phyloP scores from a whole-genome alignment of 2,113 vertebrate genomes.

The Cariama cristata region DNA sequence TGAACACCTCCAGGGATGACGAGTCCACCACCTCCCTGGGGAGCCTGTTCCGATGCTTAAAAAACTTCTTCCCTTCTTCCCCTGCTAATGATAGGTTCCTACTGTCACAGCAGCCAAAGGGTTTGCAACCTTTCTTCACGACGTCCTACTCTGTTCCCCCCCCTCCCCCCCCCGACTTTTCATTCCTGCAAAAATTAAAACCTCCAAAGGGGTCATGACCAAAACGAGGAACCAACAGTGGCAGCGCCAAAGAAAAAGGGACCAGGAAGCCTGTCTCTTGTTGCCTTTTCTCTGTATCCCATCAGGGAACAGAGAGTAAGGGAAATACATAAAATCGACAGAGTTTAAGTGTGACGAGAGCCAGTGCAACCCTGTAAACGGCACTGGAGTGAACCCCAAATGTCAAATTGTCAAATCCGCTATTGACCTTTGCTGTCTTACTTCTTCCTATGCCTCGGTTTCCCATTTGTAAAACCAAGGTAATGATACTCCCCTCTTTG shows the following conservation, averaged over 20 bases:
- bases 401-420: neutral
- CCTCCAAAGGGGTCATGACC: neutral
- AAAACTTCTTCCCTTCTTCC: neutral
- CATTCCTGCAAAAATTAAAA: neutral
- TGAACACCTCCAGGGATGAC: too few species aligned
- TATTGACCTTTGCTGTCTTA: neutral
- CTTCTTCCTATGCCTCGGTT: neutral
- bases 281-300: neutral
- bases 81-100: neutral
- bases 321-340: neutral
- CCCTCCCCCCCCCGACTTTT: neutral
- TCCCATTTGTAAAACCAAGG: neutral
- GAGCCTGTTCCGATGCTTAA: too few species aligned
- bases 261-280: neutral
- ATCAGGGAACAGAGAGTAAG: too few species aligned
- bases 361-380: neutral
- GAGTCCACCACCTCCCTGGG: too few species aligned
- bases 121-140: neutral
- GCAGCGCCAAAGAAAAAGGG: neutral
- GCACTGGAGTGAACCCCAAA: neutral
- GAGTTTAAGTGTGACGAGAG: neutral
- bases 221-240: neutral
- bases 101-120: neutral
- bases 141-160: fast-evolving
- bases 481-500: too few species aligned